Evolutionary conservation across 2,888 invertebrate genomes (phyloP).

Genomic region (Xylota segnis): DNA sequence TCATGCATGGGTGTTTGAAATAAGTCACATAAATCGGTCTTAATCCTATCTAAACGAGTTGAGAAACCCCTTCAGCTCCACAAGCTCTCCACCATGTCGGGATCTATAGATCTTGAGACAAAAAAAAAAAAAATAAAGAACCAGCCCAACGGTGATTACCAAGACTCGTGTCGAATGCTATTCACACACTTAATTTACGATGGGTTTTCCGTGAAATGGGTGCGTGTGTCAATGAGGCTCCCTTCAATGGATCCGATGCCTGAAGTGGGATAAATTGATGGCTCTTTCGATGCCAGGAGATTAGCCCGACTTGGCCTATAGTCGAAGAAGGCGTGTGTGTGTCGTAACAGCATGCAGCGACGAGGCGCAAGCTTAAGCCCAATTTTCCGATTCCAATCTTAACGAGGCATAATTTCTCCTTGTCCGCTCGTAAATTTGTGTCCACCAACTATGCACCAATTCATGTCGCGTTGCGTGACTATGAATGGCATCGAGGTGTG

Average conservation of each 20-base stretch:
- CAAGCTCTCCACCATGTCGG: conserved; percentile 2
- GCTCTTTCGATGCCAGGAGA: conserved; percentile 37
- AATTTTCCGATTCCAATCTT: conserved; percentile 68
- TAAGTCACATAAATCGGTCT: conserved; percentile 42
- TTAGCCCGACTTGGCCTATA: conserved; percentile 7
- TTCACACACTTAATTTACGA: conserved; percentile 59
- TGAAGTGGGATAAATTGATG: conserved; percentile 71
- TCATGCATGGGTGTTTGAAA: conserved; percentile 22
- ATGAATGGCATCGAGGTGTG: conserved; percentile 52
- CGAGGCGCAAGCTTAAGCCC: conserved; percentile 47
- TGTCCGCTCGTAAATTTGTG: conserved; percentile 71
- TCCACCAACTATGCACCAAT: conserved; percentile 63
- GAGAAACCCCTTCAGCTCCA: conserved; percentile 17
- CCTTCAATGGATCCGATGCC: conserved; percentile 31
- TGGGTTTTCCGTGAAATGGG: conserved; percentile 47
- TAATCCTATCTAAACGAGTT: conserved; percentile 40
- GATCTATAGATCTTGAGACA: conserved; percentile 32
- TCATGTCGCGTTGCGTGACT: conserved; percentile 50
- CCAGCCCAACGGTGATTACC: conserved; percentile 33
- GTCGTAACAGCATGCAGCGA: conserved; percentile 61
- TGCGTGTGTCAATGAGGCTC: conserved; percentile 64
- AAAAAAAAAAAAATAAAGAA: conserved; percentile 22
- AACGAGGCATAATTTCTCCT: conserved; percentile 72
- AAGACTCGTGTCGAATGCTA: conserved; percentile 52
- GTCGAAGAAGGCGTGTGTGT: conserved; percentile 42